Evolutionary conservation across 2,797 vertebrate species (phyloP).

Genomic region (Onychomys leucogaster): DNA sequence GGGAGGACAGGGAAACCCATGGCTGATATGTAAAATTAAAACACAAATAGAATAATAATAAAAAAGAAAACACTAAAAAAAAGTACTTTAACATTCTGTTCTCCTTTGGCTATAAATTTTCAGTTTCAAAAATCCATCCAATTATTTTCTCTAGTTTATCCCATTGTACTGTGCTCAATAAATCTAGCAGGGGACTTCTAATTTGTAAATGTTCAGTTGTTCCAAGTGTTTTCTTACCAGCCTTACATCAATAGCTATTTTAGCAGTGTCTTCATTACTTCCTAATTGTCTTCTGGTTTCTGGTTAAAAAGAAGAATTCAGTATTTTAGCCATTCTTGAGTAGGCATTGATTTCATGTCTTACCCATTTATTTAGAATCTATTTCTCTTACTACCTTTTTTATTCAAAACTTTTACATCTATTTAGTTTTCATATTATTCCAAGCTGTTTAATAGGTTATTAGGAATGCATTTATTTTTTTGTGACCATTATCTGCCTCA

Average conservation of each 20-base stretch:
- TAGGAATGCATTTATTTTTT: slow-evolving; percentile 66
- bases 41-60: too few species aligned
- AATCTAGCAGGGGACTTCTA: slow-evolving; percentile 69
- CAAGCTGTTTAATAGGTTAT: slow-evolving; percentile 52
- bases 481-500: slow-evolving; percentile 71
- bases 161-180: slow-evolving; percentile 54
- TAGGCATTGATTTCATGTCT: slow-evolving; percentile 73
- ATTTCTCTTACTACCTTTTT: slow-evolving; percentile 62
- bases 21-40: too few species aligned
- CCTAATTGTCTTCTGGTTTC: slow-evolving; percentile 70
- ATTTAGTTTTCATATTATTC: slow-evolving; percentile 71
- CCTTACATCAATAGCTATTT: slow-evolving; percentile 73
- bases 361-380: slow-evolving; percentile 63
- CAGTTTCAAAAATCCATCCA: slow-evolving; percentile 62
- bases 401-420: slow-evolving; percentile 67
- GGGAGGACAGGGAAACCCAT: too few species aligned
- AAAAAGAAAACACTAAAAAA: too few species aligned
- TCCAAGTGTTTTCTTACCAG: slow-evolving; percentile 66
- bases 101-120: slow-evolving; percentile 56
- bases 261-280: slow-evolving; percentile 72
- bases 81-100: slow-evolving; percentile 10
- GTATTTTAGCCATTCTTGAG: slow-evolving; percentile 71
- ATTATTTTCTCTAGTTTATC: slow-evolving; percentile 40
- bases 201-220: slow-evolving; percentile 68
- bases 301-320: slow-evolving; percentile 44